Conservation (phyloP, 2,888 invertebrate species). For the Troilus luridus region DNA sequence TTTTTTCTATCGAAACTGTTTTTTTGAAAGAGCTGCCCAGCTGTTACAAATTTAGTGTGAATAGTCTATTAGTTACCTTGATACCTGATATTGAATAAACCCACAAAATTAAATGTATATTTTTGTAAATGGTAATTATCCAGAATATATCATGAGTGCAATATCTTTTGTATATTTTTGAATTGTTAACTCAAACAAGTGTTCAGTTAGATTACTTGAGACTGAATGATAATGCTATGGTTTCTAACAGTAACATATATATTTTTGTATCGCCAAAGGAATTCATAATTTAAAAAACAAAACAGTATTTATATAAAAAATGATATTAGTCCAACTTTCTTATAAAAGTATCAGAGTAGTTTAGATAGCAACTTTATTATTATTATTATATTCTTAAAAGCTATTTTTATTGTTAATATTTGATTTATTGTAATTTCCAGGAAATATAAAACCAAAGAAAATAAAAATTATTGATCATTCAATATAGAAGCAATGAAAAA, state of each 20-base stretch:
- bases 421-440: constrained; percentile 2
- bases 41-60: neutral
- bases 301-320: neutral
- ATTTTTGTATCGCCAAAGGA: neutral
- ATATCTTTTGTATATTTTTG: constrained; percentile 30
- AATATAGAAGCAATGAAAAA: neutral
- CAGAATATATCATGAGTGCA: neutral
- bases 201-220: neutral
- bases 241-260: neutral
- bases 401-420: neutral
- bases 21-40: constrained; percentile 12
- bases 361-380: neutral
- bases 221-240: neutral
- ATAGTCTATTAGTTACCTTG: constrained; percentile 44
- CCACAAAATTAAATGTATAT: constrained; percentile 17
- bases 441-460: constrained; percentile 15
- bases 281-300: neutral
- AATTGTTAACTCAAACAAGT: neutral
- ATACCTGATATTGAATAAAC: neutral
- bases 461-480: neutral
- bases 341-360: neutral
- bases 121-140: constrained; percentile 27
- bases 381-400: neutral
- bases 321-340: neutral
- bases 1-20: neutral